Percentiles rank a stretch among this genome's conserved stretches.
These are phyloP conservation scores for Sinhomidia bicolor DNA, from an alignment of 2,888 invertebrate species.

Conservation along the genomic window DNA sequence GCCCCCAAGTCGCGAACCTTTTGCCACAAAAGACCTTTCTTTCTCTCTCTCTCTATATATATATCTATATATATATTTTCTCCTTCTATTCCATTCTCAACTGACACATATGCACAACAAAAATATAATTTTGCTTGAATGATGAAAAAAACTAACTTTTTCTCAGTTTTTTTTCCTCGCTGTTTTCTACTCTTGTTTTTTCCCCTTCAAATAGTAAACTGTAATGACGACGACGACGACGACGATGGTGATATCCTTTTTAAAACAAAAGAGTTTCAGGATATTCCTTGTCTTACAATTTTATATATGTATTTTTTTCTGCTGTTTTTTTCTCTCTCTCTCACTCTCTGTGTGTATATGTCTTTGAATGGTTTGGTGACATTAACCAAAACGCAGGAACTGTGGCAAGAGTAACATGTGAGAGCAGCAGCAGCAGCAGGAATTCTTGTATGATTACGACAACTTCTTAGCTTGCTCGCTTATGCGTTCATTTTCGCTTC, in stretches of 20 bases:
- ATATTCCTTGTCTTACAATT: no score
- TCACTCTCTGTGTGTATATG: neutral
- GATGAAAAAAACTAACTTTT: constrained; percentile 1
- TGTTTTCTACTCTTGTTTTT: neutral
- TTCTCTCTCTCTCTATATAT: neutral
- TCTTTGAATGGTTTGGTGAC: constrained; percentile 1
- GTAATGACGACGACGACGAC: no score
- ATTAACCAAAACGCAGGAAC: constrained; percentile 4
- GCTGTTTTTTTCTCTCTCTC: neutral
- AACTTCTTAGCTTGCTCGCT: constrained; percentile 53
- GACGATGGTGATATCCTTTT: constrained; percentile 2
- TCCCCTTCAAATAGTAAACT: neutral
- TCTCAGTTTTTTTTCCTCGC: neutral
- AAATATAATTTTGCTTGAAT: neutral
- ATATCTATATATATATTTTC: neutral
- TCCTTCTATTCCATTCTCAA: neutral
- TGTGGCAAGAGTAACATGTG: constrained; percentile 4
- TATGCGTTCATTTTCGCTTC: constrained; percentile 39
- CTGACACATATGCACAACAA: neutral
- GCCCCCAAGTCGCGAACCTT: constrained; percentile 24
- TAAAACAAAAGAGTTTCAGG: neutral
- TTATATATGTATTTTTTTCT: no score
- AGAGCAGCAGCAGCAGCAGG: no score
- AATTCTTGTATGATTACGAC: constrained; percentile 51
- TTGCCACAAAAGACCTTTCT: neutral